A percentile compares a stretch with the other conserved stretches of the same genome.
phyloP scores from a whole-genome alignment of 2,113 vertebrate species.

The Phyllostomus discolor region DNA sequence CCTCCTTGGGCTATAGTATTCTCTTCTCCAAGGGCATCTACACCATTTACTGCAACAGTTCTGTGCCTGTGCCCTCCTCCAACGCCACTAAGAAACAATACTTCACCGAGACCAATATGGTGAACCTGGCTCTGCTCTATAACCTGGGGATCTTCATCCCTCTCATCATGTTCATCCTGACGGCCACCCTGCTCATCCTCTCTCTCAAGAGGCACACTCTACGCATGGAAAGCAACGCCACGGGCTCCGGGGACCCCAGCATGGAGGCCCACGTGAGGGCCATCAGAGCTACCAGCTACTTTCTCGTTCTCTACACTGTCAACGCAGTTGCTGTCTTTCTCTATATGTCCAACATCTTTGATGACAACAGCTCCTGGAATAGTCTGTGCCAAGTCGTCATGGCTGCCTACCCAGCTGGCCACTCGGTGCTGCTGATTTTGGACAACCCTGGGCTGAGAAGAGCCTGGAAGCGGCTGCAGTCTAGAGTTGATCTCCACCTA shows the following conservation, averaged over 20 bases:
- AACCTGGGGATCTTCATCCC: constrained; percentile 3
- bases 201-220: constrained; percentile 52
- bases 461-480: neutral
- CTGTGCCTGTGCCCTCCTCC: neutral
- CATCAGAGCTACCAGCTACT: constrained; percentile 45
- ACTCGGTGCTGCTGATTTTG: constrained; percentile 54
- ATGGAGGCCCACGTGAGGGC: constrained; percentile 59
- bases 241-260: constrained; percentile 42
- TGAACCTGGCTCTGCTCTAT: neutral
- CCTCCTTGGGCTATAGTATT: constrained; percentile 18
- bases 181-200: constrained; percentile 28
- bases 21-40: neutral
- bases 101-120: neutral
- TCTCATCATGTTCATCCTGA: constrained; percentile 23
- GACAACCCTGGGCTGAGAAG: constrained; percentile 59
- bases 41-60: neutral
- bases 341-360: constrained; percentile 2
- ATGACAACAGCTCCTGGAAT: neutral
- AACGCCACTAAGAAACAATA: neutral
- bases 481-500: neutral
- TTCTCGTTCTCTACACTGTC: constrained; percentile 51
- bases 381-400: constrained; percentile 27
- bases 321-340: constrained; percentile 30
- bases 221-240: constrained; percentile 18
- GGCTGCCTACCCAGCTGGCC: constrained; percentile 39